Evolutionary conservation across 2,113 vertebrate species (phyloP).

Genomic region (Actenoides lindsayi): DNA sequence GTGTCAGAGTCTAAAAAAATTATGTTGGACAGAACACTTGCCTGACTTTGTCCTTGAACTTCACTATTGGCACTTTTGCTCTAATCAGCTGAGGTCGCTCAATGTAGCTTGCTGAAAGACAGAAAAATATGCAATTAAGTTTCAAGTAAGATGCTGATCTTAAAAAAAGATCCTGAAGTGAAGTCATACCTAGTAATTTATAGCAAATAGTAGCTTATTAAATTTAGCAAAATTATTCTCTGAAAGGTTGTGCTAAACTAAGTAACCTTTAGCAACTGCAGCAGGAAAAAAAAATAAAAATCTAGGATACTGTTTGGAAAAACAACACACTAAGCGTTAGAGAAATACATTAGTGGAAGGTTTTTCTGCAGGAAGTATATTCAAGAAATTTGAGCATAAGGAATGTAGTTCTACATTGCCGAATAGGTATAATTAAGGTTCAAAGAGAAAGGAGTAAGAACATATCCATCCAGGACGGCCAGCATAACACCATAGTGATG

Average conservation of each 20-base stretch:
- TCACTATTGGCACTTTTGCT: slow-evolving; percentile 97
- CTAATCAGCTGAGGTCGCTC: slow-evolving; percentile 90
- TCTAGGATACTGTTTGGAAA: not conserved
- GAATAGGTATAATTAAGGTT: not conserved
- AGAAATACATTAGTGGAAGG: not conserved
- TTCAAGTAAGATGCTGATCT: not conserved
- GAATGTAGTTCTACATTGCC: not conserved
- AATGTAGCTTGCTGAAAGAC: slow-evolving; percentile 80
- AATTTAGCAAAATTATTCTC: not conserved
- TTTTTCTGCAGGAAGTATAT: not conserved
- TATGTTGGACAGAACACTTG: slow-evolving; percentile 60
- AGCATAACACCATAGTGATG: not conserved
- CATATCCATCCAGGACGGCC: not conserved
- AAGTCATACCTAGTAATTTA: not conserved
- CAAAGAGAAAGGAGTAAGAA: not conserved
- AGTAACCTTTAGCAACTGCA: not conserved
- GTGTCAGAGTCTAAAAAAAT: not conserved
- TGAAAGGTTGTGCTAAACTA: not conserved
- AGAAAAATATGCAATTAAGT: not conserved
- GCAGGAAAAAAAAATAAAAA: not conserved
- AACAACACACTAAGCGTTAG: not conserved
- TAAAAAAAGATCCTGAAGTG: not conserved
- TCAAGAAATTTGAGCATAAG: not conserved
- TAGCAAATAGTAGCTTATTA: not conserved
- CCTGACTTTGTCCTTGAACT: slow-evolving; percentile 95